Evolutionary conservation across 1,140 invertebrate genomes (phyloP).

Genomic region (Eulimnadia texana): DNA sequence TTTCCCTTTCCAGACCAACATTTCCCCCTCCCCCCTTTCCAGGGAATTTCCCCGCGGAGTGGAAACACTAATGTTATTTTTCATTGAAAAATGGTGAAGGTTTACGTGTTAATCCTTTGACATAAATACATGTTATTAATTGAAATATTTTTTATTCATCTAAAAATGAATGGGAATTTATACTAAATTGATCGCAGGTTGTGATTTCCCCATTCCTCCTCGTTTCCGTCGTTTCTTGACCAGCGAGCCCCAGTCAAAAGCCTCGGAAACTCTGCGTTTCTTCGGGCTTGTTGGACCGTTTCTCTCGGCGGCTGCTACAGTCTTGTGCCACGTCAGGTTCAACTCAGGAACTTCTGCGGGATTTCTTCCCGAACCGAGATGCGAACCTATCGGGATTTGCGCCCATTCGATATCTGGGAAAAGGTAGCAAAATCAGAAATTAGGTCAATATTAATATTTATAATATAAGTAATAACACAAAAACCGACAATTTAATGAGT

Average conservation of each 20-base stretch:
- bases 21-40: too few species aligned
- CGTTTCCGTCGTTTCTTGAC: not conserved
- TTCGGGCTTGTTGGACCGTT: not conserved
- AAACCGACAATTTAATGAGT: too few species aligned
- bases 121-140: too few species aligned
- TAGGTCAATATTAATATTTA: too few species aligned
- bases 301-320: not conserved
- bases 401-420: not conserved
- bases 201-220: not conserved
- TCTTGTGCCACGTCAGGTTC: not conserved
- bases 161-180: not conserved
- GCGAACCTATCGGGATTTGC: not conserved
- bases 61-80: too few species aligned
- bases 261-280: not conserved
- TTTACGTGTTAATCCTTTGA: too few species aligned
- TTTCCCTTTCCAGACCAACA: too few species aligned
- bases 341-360: not conserved
- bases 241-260: slow-evolving; percentile 2
- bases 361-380: not conserved
- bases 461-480: too few species aligned
- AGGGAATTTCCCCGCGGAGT: too few species aligned
- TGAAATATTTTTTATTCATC: not conserved
- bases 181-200: not conserved
- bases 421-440: too few species aligned
- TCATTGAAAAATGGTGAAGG: too few species aligned